Base-by-base conservation (phyloP, 2,888 invertebrate species). In the Sphaerophoria taeniata region DNA sequence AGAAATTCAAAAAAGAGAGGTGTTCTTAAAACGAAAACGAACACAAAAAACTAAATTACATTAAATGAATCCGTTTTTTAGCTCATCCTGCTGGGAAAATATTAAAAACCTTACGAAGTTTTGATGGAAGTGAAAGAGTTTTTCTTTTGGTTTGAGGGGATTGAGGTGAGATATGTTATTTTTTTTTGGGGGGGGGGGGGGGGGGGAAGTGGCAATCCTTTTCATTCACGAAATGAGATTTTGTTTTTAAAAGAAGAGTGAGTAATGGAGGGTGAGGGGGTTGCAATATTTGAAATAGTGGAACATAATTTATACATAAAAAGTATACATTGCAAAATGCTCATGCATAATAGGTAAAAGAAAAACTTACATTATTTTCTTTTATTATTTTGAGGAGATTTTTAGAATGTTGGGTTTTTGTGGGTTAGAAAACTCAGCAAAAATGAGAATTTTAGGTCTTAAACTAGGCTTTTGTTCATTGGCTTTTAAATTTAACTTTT, bases 171-270 rank as follows among this genome's bases (percentile, higher is more conserved):
- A 65, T 51, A 33, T 31, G 33, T 0, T 39, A 0, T 51, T 45
- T 55, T 31, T 65, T 65, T 55, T 56, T 63, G n/a, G n/a, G n/a
- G n/a, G n/a, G n/a, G n/a, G n/a, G n/a, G n/a, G n/a, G n/a, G n/a
- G n/a, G n/a, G n/a, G n/a, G n/a, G n/a, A 61, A 71, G 63, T 71
- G 77, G 77, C 63, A 77, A 70, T 70, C 61, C 55, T 56, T 63
- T 76, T 70, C 11, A 43, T 33, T 14, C 12, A 36, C 39, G 12
- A 16, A 55, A 43, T 39, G 55, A 55, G 53, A 53, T 55, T 61
- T 33, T 43, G 16, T 24, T 6, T 14, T 47, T 45, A 61, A 71
- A 45, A 67, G 60, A 33, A 11, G 39, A 11, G 3, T 9, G 39
- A 43, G 39, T 7, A 9, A 43, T 6, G 36, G 6, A 36, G 36